Evolutionary conservation across 2,888 invertebrate genomes (phyloP), one percentile per base, ranked within the genome.

Genomic region (Ormia ochracea): DNA sequence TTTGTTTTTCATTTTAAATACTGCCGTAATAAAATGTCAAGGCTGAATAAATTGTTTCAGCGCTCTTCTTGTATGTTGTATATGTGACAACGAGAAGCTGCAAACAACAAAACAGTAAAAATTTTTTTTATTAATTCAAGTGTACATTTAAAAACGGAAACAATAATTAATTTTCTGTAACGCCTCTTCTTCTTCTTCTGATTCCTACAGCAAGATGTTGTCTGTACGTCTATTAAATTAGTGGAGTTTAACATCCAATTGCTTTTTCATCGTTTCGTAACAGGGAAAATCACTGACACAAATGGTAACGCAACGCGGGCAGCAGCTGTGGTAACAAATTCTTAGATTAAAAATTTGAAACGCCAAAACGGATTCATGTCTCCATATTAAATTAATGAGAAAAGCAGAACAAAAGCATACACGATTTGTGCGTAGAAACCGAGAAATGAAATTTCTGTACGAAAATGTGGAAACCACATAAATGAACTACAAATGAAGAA

Each of bases 91-190:
- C n/a, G n/a, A n/a, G n/a, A 45, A 23, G n/a, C 26, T 52, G n/a
- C 31, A 41, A 23, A 58, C 31, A 21, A 26, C 23, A 48, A 56
- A 45, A 9, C 43, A 21, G 12, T 2, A 38, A 6, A 23, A 50
- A 14, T 14, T 50, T n/a, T 19, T 58, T 56, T 59, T 38, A 48
- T 48, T 7, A 17, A 56, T 36, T 36, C 12, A 26, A 36, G 45
- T 26, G 14, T 23, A 48, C 21, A 65, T 48, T 65, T 56, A 4
- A 31, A 74, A 59, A 45, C 58, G 58, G 58, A 74, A 74, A 74
- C 9, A 59, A 43, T 74, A 58, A 63, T 59, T 59, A 59, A 66
- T 52, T 74, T 74, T 52, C 14, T 38, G 26, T 36, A 58, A 58
- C 14, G 26, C n/a, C 12, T 58, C n/a, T n/a, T n/a, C n/a, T n/a